phyloP scores from a whole-genome alignment of 2,797 vertebrate species.

The Luscinia luscinia region DNA sequence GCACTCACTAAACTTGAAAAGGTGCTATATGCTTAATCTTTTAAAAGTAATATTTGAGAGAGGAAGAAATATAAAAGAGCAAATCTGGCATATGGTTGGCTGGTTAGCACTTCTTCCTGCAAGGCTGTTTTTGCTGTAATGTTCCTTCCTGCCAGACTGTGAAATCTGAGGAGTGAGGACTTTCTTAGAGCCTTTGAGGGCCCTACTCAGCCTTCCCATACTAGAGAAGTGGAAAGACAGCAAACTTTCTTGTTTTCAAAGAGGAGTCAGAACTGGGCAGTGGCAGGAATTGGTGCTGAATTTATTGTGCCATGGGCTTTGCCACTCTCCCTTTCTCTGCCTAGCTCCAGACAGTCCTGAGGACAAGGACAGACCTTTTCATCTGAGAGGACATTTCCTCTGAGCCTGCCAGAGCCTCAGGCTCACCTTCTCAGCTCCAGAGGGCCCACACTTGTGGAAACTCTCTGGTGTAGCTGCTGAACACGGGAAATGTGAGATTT shows the following conservation, averaged over 20 bases:
- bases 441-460: neutral
- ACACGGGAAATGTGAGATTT: neutral
- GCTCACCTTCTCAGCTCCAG: neutral
- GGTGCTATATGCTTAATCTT: neutral
- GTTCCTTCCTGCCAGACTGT: neutral
- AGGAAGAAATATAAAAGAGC: slow-evolving; percentile 37
- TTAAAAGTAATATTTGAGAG: slow-evolving; percentile 13
- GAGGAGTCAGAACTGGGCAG: neutral
- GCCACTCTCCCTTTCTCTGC: neutral
- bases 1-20: slow-evolving; percentile 1
- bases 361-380: neutral
- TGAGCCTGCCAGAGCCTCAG: neutral
- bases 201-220: neutral
- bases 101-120: slow-evolving; percentile 27
- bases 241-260: neutral
- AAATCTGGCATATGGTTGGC: slow-evolving; percentile 24
- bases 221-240: neutral
- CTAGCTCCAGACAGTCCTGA: neutral
- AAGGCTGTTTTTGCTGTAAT: neutral
- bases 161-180: neutral
- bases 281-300: neutral
- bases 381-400: neutral
- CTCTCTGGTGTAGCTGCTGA: neutral
- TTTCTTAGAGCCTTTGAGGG: neutral
- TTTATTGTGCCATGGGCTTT: neutral